These are phyloP conservation scores for Thereva nobilitata DNA, from an alignment of 2,888 invertebrate genomes.

Conservation along the genomic window DNA sequence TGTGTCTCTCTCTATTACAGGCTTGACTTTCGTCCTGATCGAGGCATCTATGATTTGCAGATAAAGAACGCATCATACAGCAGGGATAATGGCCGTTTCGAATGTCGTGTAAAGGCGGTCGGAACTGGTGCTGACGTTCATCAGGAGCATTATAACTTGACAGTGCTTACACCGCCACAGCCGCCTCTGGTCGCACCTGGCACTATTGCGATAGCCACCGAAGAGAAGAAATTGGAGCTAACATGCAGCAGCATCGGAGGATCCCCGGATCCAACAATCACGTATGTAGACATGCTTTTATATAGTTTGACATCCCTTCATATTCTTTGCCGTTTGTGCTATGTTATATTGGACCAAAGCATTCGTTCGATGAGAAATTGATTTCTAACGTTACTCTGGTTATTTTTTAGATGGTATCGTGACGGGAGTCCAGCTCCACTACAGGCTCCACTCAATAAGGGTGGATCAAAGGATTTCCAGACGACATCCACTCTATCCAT, in stretches of 20 bases:
- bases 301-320: not conserved
- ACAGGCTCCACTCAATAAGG: conserved; percentile 70
- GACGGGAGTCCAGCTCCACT: conserved; percentile 75
- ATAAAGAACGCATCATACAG: conserved; percentile 89
- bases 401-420: conserved; percentile 71
- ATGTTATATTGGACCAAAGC: no score
- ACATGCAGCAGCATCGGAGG: conserved; percentile 85
- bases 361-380: conserved; percentile 43
- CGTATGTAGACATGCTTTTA: conserved; percentile 58
- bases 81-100: conserved; percentile 88
- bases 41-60: conserved; percentile 85
- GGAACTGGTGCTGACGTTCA: conserved; percentile 83
- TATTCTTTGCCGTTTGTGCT: conserved; percentile 4
- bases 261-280: conserved; percentile 86
- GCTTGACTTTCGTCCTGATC: conserved; percentile 75
- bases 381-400: conserved; percentile 22
- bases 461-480: conserved; percentile 73
- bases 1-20: conserved; percentile 60
- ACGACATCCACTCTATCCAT: conserved; percentile 76
- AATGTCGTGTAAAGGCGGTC: conserved; percentile 83
- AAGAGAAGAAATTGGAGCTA: conserved; percentile 75
- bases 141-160: conserved; percentile 80
- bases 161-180: conserved; percentile 83
- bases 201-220: conserved; percentile 77
- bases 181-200: conserved; percentile 78